These are phyloP conservation scores for Pelobates fuscus DNA, from an alignment of 2,113 vertebrate genomes.

Conservation along the genomic window DNA sequence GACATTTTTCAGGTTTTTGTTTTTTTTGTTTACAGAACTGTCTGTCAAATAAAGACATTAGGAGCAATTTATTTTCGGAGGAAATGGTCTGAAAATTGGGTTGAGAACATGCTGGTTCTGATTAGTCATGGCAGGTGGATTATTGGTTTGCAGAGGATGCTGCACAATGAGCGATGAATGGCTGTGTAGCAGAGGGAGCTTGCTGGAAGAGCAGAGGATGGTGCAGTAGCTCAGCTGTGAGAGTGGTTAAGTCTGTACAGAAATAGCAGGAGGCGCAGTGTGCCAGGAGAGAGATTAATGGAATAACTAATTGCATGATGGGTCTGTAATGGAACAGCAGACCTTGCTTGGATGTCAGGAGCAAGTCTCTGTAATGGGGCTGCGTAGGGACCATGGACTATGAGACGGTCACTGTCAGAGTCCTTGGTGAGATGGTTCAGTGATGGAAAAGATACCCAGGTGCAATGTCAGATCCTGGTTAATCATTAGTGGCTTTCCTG, in stretches of 20 bases:
- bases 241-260: conserved; percentile 1
- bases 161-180: neutral
- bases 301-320: conserved; percentile 40
- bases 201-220: neutral
- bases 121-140: too few species aligned
- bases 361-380: neutral
- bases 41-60: too few species aligned
- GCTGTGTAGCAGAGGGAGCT: too few species aligned
- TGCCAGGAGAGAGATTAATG: conserved; percentile 40
- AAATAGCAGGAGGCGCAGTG: conserved; percentile 19
- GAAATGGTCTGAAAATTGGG: too few species aligned
- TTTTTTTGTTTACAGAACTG: too few species aligned
- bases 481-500: neutral
- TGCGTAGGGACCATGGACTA: neutral
- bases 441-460: neutral
- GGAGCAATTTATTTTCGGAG: too few species aligned
- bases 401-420: conserved; percentile 12
- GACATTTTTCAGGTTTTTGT: too few species aligned
- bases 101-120: too few species aligned
- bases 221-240: conserved; percentile 8
- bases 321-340: conserved; percentile 42
- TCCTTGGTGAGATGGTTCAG: neutral
- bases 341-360: conserved; percentile 17
- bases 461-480: neutral
- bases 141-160: neutral